These are phyloP conservation scores for Holotrichia oblita DNA, from an alignment of 1,140 invertebrate genomes.

Conservation along the genomic window DNA sequence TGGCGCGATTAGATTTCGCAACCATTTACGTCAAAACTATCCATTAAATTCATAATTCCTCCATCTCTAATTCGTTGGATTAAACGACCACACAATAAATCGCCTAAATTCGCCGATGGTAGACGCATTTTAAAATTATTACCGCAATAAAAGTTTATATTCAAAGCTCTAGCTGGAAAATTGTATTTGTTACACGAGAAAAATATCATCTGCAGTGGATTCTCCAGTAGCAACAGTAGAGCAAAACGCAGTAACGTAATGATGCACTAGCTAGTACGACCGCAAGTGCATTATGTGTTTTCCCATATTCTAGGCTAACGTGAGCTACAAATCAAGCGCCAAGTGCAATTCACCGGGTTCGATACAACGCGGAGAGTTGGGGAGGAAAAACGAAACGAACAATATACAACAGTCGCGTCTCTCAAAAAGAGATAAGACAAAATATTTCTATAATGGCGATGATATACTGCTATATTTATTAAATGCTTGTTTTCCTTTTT, in stretches of 20 bases:
- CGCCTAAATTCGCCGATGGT: background rate
- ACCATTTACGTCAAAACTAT: background rate
- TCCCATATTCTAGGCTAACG: background rate
- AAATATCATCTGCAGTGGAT: slow-evolving; percentile 15
- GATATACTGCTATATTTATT: slow-evolving; percentile 25
- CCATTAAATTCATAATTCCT: too few relatives aligned
- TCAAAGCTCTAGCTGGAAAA: background rate
- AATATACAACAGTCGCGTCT: too few relatives aligned
- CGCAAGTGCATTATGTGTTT: slow-evolving; percentile 12
- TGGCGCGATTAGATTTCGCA: slow-evolving; percentile 14
- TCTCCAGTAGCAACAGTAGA: slow-evolving; percentile 8
- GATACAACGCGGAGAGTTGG: background rate
- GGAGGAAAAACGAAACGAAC: background rate
- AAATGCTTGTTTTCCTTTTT: slow-evolving; percentile 11
- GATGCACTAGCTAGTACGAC: slow-evolving; percentile 12
- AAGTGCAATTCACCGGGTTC: slow-evolving; percentile 28
- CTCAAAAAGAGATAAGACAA: slow-evolving; percentile 12
- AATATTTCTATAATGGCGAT: slow-evolving; percentile 32
- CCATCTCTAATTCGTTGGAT: background rate
- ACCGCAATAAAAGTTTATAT: slow-evolving; percentile 27
- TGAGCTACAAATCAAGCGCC: slow-evolving; percentile 33
- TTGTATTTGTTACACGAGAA: slow-evolving; percentile 18
- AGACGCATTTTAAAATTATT: slow-evolving; percentile 27
- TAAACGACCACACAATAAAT: slow-evolving; percentile 9
- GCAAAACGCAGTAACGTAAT: slow-evolving; percentile 12